A percentile compares a stretch with the other conserved stretches of the same genome.
These are phyloP conservation scores for Tragelaphus scriptus DNA, from an alignment of 2,113 vertebrate species.

Conservation along the genomic window DNA sequence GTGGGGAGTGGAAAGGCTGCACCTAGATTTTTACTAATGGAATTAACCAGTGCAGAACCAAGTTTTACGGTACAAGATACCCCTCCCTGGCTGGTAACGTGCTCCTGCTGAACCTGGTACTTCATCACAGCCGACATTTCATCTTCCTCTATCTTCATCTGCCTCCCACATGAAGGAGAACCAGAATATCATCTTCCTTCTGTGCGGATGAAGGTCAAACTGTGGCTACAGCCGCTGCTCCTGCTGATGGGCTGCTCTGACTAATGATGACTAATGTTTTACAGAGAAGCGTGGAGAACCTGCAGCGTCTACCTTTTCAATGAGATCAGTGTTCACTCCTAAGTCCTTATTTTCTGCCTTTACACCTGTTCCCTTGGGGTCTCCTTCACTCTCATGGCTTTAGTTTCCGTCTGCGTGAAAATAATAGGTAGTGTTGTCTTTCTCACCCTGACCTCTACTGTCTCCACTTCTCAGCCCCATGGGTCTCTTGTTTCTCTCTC, in stretches of 20 bases:
- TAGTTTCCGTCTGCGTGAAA: background rate
- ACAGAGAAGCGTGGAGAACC: background rate
- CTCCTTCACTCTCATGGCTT: background rate
- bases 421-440: background rate
- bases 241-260: conserved; percentile 43
- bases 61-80: background rate
- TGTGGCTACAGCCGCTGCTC: background rate
- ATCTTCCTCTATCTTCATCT: conserved; percentile 2
- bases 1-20: background rate
- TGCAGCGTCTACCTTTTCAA: background rate
- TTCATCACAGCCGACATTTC: background rate
- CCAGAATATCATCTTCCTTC: background rate
- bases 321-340: conserved; percentile 20
- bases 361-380: background rate
- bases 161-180: background rate
- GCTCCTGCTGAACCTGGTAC: background rate
- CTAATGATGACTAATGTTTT: conserved; percentile 49
- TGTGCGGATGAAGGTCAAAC: conserved; percentile 32
- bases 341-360: background rate
- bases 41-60: background rate
- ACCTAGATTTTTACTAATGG: background rate
- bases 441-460: background rate
- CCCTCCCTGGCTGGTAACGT: background rate
- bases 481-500: background rate
- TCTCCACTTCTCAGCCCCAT: background rate